Evolutionary conservation across 1,140 invertebrate genomes (phyloP).

Genomic region (Atta texana): DNA sequence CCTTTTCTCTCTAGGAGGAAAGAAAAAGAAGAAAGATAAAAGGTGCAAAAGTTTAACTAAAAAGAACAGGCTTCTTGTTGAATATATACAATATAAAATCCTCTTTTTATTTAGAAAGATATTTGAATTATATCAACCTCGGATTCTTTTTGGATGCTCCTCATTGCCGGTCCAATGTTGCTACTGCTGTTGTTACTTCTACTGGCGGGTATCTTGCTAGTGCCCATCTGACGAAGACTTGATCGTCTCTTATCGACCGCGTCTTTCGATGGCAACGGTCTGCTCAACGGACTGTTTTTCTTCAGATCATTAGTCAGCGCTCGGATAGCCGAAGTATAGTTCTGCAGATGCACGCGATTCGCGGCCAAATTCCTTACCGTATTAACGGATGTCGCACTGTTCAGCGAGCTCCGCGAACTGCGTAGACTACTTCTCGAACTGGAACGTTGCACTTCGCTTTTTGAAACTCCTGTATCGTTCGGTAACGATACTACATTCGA

Average conservation of each 20-base stretch:
- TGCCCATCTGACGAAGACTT: slow-evolving; percentile 67
- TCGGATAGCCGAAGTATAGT: slow-evolving; percentile 83
- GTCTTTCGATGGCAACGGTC: slow-evolving; percentile 75
- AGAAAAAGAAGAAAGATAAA: no score
- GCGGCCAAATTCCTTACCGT: slow-evolving; percentile 90
- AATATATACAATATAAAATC: no score
- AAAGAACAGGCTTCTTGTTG: no score
- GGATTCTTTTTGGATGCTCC: slow-evolving; percentile 77
- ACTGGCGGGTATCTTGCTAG: slow-evolving; percentile 88
- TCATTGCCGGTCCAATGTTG: slow-evolving; percentile 86
- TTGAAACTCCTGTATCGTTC: slow-evolving; percentile 8
- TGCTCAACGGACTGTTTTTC: slow-evolving; percentile 73
- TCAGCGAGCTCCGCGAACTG: slow-evolving; percentile 93
- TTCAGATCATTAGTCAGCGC: slow-evolving; percentile 83
- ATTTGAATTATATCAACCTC: slow-evolving; percentile 70
- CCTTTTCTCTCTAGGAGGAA: no score
- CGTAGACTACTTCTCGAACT: slow-evolving; percentile 91
- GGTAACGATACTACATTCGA: neutral
- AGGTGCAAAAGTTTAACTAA: no score
- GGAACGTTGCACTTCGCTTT: slow-evolving; percentile 87
- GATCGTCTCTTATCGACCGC: slow-evolving; percentile 81
- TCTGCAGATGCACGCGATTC: slow-evolving; percentile 78
- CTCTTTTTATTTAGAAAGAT: neutral
- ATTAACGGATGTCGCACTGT: slow-evolving; percentile 92
- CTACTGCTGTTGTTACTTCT: slow-evolving; percentile 91